phyloP scores from a whole-genome alignment of 2,797 vertebrate genomes.

The Leucoraja ocellata region DNA sequence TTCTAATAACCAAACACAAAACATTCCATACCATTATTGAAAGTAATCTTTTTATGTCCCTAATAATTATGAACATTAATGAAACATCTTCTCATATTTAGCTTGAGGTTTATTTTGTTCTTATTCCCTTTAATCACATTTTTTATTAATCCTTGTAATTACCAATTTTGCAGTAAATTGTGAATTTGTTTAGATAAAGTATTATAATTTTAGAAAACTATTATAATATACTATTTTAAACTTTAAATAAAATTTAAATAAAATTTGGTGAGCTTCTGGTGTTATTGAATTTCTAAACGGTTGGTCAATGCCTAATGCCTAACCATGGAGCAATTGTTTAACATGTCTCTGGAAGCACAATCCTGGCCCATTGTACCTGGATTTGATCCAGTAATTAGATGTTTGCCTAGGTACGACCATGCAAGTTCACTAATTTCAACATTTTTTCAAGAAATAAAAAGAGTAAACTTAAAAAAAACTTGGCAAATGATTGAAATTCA shows the following conservation, averaged over 20 bases:
- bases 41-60: not conserved
- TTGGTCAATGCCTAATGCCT: no score
- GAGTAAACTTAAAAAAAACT: not conserved
- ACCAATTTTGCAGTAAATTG: not conserved
- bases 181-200: not conserved
- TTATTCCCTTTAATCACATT: not conserved
- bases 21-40: not conserved
- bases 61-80: not conserved
- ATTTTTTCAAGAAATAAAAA: not conserved
- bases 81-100: not conserved
- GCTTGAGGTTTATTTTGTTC: not conserved
- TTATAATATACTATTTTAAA: no score
- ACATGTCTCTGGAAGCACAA: no score
- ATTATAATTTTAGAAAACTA: no score
- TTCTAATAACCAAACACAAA: not conserved
- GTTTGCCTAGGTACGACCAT: not conserved
- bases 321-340: no score
- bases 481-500: not conserved
- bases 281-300: no score
- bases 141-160: not conserved
- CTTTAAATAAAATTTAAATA: no score
- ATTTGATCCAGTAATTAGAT: not conserved
- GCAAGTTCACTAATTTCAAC: not conserved
- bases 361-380: not conserved
- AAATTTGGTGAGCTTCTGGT: no score